phyloP scores from a whole-genome alignment of 2,797 vertebrate genomes.

The Sebastes matsubarae region DNA sequence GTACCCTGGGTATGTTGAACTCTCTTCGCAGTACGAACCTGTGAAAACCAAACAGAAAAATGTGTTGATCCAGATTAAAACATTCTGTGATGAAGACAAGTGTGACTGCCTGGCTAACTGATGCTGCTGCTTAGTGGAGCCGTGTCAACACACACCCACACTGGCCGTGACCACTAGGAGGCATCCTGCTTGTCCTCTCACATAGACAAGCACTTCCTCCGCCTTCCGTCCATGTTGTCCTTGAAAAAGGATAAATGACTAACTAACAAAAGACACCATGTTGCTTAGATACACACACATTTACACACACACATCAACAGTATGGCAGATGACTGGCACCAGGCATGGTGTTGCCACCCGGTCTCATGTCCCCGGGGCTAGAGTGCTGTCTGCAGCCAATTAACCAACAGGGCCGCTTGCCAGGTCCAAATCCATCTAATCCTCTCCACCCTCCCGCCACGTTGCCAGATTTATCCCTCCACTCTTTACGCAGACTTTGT shows the following conservation, averaged over 20 bases:
- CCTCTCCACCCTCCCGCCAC: constrained; percentile 13
- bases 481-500: neutral
- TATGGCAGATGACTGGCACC: constrained; percentile 45
- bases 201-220: constrained; percentile 6
- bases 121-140: constrained; percentile 28
- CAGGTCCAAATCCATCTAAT: constrained; percentile 52
- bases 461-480: constrained; percentile 53
- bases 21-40: fast-evolving
- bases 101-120: neutral
- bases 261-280: constrained; percentile 22
- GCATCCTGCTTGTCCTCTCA: constrained; percentile 4
- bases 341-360: constrained; percentile 28
- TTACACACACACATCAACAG: neutral
- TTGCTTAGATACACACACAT: neutral
- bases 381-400: constrained; percentile 60
- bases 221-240: constrained; percentile 44
- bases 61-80: too few species aligned
- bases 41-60: too few species aligned
- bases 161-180: constrained; percentile 22
- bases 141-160: neutral
- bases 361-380: constrained; percentile 34
- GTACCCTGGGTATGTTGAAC: too few species aligned
- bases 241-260: constrained; percentile 38
- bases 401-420: constrained; percentile 59
- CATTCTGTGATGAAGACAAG: neutral